Evolutionary conservation across 37 sponge, comb jelly and placozoan species (phyloP).

Genomic region (Oopsacas minuta): DNA sequence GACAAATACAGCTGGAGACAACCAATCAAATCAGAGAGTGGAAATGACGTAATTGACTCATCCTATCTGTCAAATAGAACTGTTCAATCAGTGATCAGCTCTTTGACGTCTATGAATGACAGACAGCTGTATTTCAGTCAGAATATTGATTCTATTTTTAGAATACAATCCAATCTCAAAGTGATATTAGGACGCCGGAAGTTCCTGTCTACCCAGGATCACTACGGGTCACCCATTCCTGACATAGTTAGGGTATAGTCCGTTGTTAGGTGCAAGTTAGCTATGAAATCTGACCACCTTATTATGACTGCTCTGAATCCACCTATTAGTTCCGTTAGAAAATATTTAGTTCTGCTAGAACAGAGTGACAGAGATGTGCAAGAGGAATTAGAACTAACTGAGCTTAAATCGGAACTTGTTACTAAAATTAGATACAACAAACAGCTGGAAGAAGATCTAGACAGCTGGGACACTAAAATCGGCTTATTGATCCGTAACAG

Average conservation of each 20-base stretch:
- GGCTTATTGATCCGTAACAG: conserved; percentile 94
- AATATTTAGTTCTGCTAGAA: conserved; percentile 86
- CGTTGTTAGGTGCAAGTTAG: background rate
- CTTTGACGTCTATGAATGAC: background rate
- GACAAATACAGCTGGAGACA: background rate
- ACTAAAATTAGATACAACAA: conserved; percentile 84
- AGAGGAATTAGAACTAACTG: conserved; percentile 91
- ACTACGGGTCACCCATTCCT: background rate
- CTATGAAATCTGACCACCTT: background rate
- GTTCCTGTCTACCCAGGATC: background rate
- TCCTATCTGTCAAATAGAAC: background rate
- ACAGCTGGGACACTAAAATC: conserved; percentile 95
- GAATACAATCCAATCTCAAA: background rate
- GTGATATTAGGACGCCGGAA: background rate
- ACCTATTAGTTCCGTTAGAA: conserved; percentile 63
- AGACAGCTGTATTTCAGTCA: background rate
- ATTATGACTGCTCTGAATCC: conserved; percentile 32
- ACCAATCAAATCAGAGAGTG: too few relatives aligned
- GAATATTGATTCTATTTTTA: background rate
- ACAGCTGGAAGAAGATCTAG: conserved; percentile 85
- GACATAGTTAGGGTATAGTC: background rate
- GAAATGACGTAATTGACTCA: background rate
- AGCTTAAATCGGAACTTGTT: conserved; percentile 78
- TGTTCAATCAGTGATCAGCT: conserved; percentile 2
- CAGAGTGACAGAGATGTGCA: conserved; percentile 89